Percentiles rank a stretch among this genome's conserved stretches.
phyloP scores from a whole-genome alignment of 2,888 invertebrate species.

The Allolobophora icterica region DNA sequence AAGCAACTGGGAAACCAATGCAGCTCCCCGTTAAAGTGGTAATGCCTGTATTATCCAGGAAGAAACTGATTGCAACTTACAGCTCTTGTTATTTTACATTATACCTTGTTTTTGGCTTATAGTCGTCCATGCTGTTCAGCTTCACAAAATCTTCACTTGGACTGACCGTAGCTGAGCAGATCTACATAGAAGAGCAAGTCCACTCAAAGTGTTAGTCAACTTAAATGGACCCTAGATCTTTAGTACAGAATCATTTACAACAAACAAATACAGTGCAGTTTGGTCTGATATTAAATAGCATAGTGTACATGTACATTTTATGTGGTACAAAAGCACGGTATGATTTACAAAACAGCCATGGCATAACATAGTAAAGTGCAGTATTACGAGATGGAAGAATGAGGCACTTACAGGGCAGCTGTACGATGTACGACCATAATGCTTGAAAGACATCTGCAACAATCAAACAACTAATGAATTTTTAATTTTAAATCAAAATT shows the following conservation, averaged over 20 bases:
- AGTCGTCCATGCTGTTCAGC: constrained; percentile 58
- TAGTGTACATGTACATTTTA: background rate
- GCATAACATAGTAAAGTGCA: background rate
- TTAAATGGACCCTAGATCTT: background rate
- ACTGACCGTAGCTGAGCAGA: constrained; percentile 63
- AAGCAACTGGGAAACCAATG: no score
- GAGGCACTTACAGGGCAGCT: constrained; percentile 66
- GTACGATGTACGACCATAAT: constrained; percentile 62
- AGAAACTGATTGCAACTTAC: background rate
- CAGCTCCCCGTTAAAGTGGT: no score
- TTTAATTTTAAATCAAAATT: no score
- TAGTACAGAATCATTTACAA: no score
- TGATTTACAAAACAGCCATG: background rate
- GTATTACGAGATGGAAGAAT: background rate
- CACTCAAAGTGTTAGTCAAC: background rate
- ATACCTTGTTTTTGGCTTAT: constrained; percentile 57
- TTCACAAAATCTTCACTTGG: constrained; percentile 66
- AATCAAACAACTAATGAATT: background rate
- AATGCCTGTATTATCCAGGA: background rate
- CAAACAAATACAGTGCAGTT: background rate
- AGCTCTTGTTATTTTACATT: background rate
- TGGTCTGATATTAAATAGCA: background rate
- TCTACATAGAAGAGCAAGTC: constrained; percentile 49
- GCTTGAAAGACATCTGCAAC: constrained; percentile 63
- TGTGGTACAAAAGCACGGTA: background rate